phyloP scores from a whole-genome alignment of 2,797 vertebrate genomes.

The Ispidina picta region DNA sequence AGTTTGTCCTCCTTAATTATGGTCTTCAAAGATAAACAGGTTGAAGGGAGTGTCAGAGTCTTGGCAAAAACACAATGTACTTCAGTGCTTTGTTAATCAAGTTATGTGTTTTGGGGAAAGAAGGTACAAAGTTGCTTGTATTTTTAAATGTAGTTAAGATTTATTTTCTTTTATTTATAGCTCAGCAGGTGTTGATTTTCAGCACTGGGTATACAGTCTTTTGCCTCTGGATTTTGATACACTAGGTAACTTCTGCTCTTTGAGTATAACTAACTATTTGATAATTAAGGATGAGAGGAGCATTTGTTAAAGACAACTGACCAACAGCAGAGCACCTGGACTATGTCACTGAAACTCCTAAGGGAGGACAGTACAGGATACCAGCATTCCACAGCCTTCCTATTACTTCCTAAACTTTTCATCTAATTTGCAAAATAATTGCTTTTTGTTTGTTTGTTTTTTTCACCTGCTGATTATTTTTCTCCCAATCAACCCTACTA shows the following conservation, averaged over 20 bases:
- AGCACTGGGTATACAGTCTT: neutral
- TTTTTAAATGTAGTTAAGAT: neutral
- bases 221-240: neutral
- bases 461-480: neutral
- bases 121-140: neutral
- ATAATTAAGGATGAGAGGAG: neutral
- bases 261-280: neutral
- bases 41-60: conserved; percentile 29
- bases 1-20: conserved; percentile 58
- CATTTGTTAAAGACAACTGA: neutral
- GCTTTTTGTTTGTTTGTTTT: neutral
- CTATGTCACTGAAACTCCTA: neutral
- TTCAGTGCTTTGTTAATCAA: conserved; percentile 30
- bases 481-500: neutral
- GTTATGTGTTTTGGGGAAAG: neutral
- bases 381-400: neutral
- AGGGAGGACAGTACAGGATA: neutral
- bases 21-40: conserved; percentile 47
- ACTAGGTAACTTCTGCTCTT: neutral
- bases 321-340: neutral
- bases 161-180: neutral
- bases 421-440: neutral
- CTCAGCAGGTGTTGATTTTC: neutral
- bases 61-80: conserved; percentile 33
- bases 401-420: neutral